These are phyloP conservation scores for Drosophila anomelani DNA, from an alignment of 2,888 invertebrate species.

Conservation along the genomic window DNA sequence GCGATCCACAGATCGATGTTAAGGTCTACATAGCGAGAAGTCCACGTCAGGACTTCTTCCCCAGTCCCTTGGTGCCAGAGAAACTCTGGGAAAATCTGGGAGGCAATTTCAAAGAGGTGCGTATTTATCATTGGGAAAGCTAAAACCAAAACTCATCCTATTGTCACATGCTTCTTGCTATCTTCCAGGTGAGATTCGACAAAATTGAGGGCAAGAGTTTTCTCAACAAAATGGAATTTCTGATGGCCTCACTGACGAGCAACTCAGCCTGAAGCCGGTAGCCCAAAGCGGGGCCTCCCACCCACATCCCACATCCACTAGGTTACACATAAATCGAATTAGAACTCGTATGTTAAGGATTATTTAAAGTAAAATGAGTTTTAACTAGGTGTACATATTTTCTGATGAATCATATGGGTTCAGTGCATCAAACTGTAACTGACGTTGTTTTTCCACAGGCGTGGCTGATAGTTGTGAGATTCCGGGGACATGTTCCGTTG, in stretches of 20 bases:
- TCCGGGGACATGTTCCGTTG: constrained; percentile 39
- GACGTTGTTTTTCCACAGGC: constrained; percentile 51
- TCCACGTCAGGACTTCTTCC: constrained; percentile 94
- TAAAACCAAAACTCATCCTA: neutral
- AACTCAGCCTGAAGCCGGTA: constrained; percentile 63
- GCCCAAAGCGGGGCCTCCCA: neutral
- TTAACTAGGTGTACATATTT: constrained; percentile 19
- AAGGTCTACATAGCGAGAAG: constrained; percentile 96
- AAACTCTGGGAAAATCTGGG: constrained; percentile 97
- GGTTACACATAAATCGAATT: constrained; percentile 11
- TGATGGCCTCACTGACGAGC: constrained; percentile 90
- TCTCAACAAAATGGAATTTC: constrained; percentile 97
- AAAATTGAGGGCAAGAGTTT: constrained; percentile 98
- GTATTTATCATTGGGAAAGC: neutral
- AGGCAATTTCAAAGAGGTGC: constrained; percentile 95
- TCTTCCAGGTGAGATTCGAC: constrained; percentile 88
- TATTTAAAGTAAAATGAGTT: constrained; percentile 36
- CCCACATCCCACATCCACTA: neutral
- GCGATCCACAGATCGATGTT: constrained; percentile 94
- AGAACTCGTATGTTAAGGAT: constrained; percentile 27
- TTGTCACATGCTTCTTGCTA: no score
- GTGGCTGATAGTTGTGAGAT: constrained; percentile 32
- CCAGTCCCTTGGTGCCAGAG: constrained; percentile 94
- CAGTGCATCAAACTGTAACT: constrained; percentile 45
- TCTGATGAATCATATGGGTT: neutral